Evolutionary conservation across 1,140 invertebrate species (phyloP).

Genomic region (Drosophila repleta): DNA sequence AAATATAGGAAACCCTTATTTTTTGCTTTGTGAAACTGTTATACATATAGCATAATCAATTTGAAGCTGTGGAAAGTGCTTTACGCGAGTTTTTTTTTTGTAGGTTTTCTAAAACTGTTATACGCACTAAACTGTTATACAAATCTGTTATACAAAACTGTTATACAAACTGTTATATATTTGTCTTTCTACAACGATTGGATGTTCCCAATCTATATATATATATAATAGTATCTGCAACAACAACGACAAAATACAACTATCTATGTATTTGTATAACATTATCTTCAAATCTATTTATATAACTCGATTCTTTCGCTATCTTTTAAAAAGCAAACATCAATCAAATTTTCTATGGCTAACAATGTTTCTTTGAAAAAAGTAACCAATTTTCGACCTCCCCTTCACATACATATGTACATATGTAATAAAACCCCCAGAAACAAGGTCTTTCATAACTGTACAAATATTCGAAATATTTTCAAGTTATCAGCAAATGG

Average conservation of each 20-base stretch:
- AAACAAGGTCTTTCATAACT: conserved; percentile 32
- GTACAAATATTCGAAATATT: conserved; percentile 43
- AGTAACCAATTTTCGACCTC: background rate
- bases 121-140: background rate
- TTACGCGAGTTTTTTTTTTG: background rate
- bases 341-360: background rate
- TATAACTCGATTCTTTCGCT: too few species aligned
- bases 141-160: background rate
- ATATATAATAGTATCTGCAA: too few species aligned
- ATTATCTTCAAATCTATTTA: too few species aligned
- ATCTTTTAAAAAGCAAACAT: background rate
- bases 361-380: background rate
- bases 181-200: too few species aligned
- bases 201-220: too few species aligned
- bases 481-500: conserved; percentile 24
- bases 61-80: background rate
- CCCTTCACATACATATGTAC: background rate
- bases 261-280: too few species aligned
- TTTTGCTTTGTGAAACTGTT: background rate
- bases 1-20: too few species aligned
- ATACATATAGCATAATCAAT: background rate
- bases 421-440: background rate
- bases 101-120: background rate
- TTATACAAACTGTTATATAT: background rate
- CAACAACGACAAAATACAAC: too few species aligned